Evolutionary conservation across 2,888 invertebrate genomes (phyloP).

Genomic region (Elmis aenea): DNA sequence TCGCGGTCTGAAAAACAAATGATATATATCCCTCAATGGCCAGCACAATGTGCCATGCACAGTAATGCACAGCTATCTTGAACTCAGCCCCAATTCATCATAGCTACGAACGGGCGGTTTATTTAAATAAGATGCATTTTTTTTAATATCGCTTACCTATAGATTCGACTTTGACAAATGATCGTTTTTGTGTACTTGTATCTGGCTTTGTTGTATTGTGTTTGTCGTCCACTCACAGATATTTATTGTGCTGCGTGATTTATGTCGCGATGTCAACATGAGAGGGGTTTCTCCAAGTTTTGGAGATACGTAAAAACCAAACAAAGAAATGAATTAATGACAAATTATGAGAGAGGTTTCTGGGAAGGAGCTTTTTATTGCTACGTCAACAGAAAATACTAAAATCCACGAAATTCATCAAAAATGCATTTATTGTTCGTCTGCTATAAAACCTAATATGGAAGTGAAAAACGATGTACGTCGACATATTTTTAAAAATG

Average conservation of each 20-base stretch:
- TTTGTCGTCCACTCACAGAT: conserved; percentile 40
- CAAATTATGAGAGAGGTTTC: conserved; percentile 33
- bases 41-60: conserved; percentile 19
- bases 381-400: no score
- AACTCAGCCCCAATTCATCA: conserved; percentile 32
- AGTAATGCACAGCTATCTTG: conserved; percentile 31
- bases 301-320: conserved; percentile 29
- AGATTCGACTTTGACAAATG: conserved; percentile 32
- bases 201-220: conserved; percentile 34
- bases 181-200: conserved; percentile 25
- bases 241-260: conserved; percentile 38
- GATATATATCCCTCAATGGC: conserved; percentile 7
- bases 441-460: no score
- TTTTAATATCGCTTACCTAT: conserved; percentile 33
- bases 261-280: conserved; percentile 31
- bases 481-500: no score
- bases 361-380: no score
- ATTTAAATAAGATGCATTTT: conserved; percentile 37
- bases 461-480: no score
- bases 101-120: conserved; percentile 25
- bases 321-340: conserved; percentile 34
- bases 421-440: no score
- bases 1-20: not conserved
- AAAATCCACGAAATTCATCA: no score
- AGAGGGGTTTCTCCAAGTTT: conserved; percentile 28